Percentiles rank a stretch among this genome's conserved stretches.
These are phyloP conservation scores for Knipowitschia caucasica DNA, from an alignment of 2,797 vertebrate genomes.

Conservation along the genomic window DNA sequence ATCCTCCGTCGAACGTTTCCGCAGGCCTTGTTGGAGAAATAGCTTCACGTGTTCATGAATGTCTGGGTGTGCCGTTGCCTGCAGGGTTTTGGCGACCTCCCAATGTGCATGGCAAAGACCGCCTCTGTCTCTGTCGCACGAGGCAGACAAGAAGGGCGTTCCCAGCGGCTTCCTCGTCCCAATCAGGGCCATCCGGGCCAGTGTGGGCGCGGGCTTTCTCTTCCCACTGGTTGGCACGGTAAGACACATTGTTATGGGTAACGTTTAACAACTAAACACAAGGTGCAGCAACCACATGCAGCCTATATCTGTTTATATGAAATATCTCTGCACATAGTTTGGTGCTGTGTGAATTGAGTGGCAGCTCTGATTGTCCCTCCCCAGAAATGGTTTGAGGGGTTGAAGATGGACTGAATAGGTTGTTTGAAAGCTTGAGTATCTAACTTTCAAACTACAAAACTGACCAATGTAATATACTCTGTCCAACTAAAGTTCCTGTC, in stretches of 20 bases:
- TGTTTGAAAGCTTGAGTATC: too few relatives aligned
- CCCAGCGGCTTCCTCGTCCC: constrained; percentile 90
- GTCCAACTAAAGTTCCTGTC: too few relatives aligned
- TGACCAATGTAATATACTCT: too few relatives aligned
- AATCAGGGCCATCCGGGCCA: constrained; percentile 93
- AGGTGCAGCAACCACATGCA: not conserved
- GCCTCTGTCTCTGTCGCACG: constrained; percentile 92
- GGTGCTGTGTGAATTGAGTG: too few relatives aligned
- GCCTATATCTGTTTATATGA: too few relatives aligned
- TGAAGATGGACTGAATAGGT: too few relatives aligned
- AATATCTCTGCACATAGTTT: too few relatives aligned
- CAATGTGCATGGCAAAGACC: constrained; percentile 99
- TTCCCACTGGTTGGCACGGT: constrained; percentile 93
- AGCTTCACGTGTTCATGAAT: not conserved
- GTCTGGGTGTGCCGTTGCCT: constrained; percentile 8
- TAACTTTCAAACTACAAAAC: too few relatives aligned
- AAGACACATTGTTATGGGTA: constrained; percentile 41
- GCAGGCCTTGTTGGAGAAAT: too few relatives aligned
- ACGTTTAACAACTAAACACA: not conserved
- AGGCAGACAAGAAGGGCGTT: constrained; percentile 92
- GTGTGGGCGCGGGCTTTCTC: constrained; percentile 92
- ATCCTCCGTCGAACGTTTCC: too few relatives aligned
- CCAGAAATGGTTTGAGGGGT: too few relatives aligned
- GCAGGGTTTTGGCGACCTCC: constrained; percentile 90
- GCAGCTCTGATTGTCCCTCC: too few relatives aligned